Base-by-base conservation (phyloP, 2,113 vertebrate genomes). In the Andinoacara biseriatus region DNA sequence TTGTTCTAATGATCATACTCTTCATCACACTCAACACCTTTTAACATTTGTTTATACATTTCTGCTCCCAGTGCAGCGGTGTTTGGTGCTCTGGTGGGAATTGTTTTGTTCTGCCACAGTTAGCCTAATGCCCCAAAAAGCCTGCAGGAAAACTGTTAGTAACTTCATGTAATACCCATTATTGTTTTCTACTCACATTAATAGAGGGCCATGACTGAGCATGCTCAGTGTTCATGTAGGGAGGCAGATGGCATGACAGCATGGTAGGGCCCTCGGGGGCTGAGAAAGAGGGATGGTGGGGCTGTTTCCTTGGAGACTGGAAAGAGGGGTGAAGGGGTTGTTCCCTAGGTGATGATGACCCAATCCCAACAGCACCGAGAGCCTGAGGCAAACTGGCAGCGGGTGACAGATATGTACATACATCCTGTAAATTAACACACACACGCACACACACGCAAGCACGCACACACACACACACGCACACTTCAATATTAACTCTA, bases 201-300 rank as follows among this genome's bases (percentile, higher is more conserved):
- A 98, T 98, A 54, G 97, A 98, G 0, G 97, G 97, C 97, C 97
- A 98, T 82, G 97, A 98, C 95, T 97, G 97, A 76, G 97, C 97
- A 57, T 98, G 97, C 87, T 98, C 97, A 0, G 95, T 81, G 79
- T 76, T 91, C 79, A 92, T 84, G 85, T 93, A 93, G 93, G 75
- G 94, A 92, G 89, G 96, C 86, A 62, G 46, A 96, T 96, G 91
- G 96, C 95, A 87, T 95, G 95, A 2, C 93, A 96, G 93, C 35
- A 91, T 92, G 74, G 20, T 88, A 1, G 95, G 93, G 11, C 94
- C 90, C 49, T 96, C 96, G 0, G 97, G 95, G 82, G 89, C 89
- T 2, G 97, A 96, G 88, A 89, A 86, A 56, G 92, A 91, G 20
- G 90, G 90, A 58, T 85, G 86, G 2, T 80, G 84, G 63, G 74